Evolutionary conservation across 2,797 vertebrate genomes (phyloP).

Genomic region (Chaunax sp.): DNA sequence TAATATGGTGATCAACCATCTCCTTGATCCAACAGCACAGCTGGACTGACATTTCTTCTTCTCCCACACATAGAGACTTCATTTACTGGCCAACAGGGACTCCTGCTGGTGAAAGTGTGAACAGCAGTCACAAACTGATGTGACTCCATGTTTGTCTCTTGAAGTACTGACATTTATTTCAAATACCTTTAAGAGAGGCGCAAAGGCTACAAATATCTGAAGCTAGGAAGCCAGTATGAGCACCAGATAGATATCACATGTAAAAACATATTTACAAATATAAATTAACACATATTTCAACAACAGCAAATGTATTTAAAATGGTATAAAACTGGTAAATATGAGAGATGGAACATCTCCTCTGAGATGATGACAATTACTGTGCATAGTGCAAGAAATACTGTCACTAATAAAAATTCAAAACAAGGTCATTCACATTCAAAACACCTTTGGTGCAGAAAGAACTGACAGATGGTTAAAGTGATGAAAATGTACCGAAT

Average conservation of each 20-base stretch:
- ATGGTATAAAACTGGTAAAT: slow-evolving; percentile 58
- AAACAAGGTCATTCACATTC: slow-evolving; percentile 54
- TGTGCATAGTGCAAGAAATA: slow-evolving; percentile 66
- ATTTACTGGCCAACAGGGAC: too few species aligned
- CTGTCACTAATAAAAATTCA: slow-evolving; percentile 43
- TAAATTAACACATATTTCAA: slow-evolving; percentile 74
- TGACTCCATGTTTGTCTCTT: too few species aligned
- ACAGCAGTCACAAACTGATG: too few species aligned
- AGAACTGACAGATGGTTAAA: slow-evolving; percentile 12
- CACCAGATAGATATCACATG: slow-evolving; percentile 65
- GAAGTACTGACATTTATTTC: too few species aligned
- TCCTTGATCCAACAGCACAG: too few species aligned
- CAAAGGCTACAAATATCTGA: slow-evolving; percentile 58
- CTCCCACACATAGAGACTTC: too few species aligned
- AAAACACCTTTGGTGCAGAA: slow-evolving; percentile 72
- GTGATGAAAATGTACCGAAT: neutral
- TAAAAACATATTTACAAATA: slow-evolving; percentile 74
- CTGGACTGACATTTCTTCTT: too few species aligned
- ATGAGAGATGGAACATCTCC: slow-evolving; percentile 29
- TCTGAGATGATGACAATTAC: slow-evolving; percentile 18
- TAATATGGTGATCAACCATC: too few species aligned
- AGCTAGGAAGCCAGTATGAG: slow-evolving; percentile 52
- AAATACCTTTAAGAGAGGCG: too few species aligned
- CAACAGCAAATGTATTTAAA: slow-evolving; percentile 39
- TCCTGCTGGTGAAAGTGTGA: too few species aligned